These are phyloP conservation scores for Podotricha telesiphe DNA, from an alignment of 2,888 invertebrate species.

Conservation along the genomic window DNA sequence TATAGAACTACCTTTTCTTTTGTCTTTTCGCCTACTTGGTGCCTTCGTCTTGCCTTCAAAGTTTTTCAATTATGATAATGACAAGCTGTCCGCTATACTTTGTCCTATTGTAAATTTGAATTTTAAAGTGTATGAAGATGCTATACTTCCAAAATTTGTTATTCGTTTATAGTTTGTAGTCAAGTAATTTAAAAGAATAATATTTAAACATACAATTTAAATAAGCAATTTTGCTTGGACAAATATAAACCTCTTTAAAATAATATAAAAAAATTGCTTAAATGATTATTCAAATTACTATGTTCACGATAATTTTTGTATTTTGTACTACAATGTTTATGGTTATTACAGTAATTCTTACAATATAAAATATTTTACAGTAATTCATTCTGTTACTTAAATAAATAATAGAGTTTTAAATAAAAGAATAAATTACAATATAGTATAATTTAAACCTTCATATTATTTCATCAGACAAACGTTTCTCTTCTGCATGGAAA, in stretches of 20 bases:
- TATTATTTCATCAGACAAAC: constrained; percentile 18
- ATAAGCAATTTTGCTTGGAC: no score
- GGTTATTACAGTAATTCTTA: neutral
- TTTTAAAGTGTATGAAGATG: constrained; percentile 16
- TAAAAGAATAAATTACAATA: constrained; percentile 6
- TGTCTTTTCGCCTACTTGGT: constrained; percentile 13
- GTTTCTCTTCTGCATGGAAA: constrained; percentile 27
- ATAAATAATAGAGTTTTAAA: constrained; percentile 2
- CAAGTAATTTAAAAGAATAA: neutral
- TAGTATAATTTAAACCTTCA: constrained; percentile 16
- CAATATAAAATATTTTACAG: neutral
- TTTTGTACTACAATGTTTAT: no score
- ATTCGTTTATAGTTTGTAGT: neutral
- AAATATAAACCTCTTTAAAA: no score
- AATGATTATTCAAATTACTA: no score
- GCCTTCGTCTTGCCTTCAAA: constrained; percentile 21
- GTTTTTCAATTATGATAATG: constrained; percentile 28
- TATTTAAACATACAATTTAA: no score
- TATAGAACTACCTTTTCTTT: constrained; percentile 5
- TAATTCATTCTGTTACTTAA: constrained; percentile 6
- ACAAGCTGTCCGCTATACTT: constrained; percentile 20
- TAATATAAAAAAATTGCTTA: no score
- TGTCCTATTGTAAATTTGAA: constrained; percentile 14
- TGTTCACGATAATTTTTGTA: no score
- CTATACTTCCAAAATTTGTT: constrained; percentile 8